Base-by-base conservation (phyloP, 2,888 invertebrate species). In the Eucera pruinosa region DNA sequence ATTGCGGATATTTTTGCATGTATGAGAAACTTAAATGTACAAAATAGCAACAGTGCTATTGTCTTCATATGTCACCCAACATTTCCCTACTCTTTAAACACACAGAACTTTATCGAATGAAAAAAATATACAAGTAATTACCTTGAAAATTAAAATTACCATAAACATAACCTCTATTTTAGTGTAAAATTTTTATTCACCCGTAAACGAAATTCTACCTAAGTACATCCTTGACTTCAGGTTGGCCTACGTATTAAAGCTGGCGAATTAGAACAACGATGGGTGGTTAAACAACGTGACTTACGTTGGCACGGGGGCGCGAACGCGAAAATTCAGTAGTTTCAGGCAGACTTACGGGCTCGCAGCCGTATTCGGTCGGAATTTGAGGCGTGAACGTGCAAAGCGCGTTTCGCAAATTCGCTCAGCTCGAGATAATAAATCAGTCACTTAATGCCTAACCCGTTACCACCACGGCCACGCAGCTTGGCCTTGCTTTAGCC, bases 391-490 rank as follows among this genome's bases (percentile, higher is more conserved):
- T 27, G 55, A 62, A 74, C 64, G 67, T 61, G 50, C 57, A 58
- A 74, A 75, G 52, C 71, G 64, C 57, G 65, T 69, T 79, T 76
- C 73, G 81, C 73, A 70, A 80, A 81, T 76, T 72, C 69, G 72
- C 48, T 45, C 66, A 23, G 60, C 36, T 25, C 57, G 48, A 58
- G 76, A 82, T 68, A 73, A 84, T 84, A 82, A 84, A 84, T 84
- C 84, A 84, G 74, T 39, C 73, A 78, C 45, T 69, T 82, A 82
- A 84, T 80, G 70, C 72, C 66, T 65, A 50, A 18, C 30, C 41
- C 41, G 65, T 73, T 60, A 33, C 65, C 43, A 25, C 55, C 30
- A 33, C 41, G 57, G 57, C 23, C 33, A 48, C 48, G 65, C 48
- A 54, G 64, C 20, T 68, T 69, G 67, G 36, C 72, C 61, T 61